Base-by-base conservation (phyloP, 2,113 vertebrate species). In the Cygnus atratus region DNA sequence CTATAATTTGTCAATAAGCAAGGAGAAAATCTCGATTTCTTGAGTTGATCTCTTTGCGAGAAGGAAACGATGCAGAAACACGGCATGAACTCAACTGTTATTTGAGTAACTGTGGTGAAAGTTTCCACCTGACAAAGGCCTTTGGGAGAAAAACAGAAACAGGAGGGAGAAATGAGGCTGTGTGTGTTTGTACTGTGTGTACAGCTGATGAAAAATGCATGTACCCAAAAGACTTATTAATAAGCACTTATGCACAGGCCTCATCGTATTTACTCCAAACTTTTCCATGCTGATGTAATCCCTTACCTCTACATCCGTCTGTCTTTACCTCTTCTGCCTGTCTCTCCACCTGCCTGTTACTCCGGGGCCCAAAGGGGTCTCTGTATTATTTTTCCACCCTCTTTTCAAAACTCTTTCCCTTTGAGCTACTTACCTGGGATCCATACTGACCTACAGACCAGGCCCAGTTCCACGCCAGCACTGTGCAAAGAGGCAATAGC, bases 221-320 rank as follows among this genome's bases (percentile, higher is more conserved):
- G 1, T 29, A 63, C 24, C 55, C 29, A 37, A 48, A 31, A 13
- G 12, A 28, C 46, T 41, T 14, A 11, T 52, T 3, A 52, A 10
- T 44, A 24, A 4, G 0, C 29, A 21, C 33, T 15, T 0, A 17
- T 2, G 13, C 70, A 22, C 33, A 31, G 33, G 14, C 76, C 41
- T 39, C 81, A 1, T 8, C 4, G 44, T 10, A 7, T 76, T 70
- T 21, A 39, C 16, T 33, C 70, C 61, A 11, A 33, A 44, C 1
- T 52, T 44, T 19, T 28, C 74, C 59, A 35, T 26, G 2, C 10
- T 2, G 1, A 2, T 9, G 21, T 5, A 18, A 25, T 5, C 24
- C n/a, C 13, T 59, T 48, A 19, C 4, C 0, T 0, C 37, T n/a
- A 6, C 0, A 0, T 52, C 46, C 1, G 1, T 31, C 70, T 50